Evolutionary conservation across 30 jellyfish, hydroid and myxozoan genomes (phyloP).

Genomic region (Phacellophora camtschatica): DNA sequence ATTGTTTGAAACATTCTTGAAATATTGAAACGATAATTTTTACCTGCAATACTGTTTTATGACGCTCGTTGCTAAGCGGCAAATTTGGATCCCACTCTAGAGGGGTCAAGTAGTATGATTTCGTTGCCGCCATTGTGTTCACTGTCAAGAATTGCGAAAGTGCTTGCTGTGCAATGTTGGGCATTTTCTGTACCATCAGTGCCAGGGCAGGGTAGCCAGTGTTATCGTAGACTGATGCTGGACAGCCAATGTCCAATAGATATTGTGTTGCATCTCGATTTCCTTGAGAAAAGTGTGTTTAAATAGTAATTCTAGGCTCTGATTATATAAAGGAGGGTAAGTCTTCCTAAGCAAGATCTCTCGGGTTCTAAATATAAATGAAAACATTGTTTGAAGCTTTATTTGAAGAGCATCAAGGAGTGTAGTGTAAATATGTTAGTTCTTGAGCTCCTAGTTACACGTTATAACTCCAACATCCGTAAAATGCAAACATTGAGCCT

Average conservation of each 20-base stretch:
- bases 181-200: slow-evolving; percentile 91
- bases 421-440: no score
- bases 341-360: no score
- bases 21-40: neutral
- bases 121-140: slow-evolving; percentile 38
- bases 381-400: no score
- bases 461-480: no score
- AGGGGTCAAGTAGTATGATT: slow-evolving; percentile 67
- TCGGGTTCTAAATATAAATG: no score
- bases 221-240: slow-evolving; percentile 74
- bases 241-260: slow-evolving; percentile 86
- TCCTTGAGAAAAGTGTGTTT: slow-evolving; percentile 57
- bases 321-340: no score
- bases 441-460: no score
- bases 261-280: slow-evolving; percentile 58
- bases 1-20: no score
- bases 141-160: slow-evolving; percentile 57
- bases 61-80: neutral
- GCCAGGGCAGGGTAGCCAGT: slow-evolving; percentile 75
- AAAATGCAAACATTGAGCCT: no score
- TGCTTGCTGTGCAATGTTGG: slow-evolving; percentile 77
- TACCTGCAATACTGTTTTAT: slow-evolving; percentile 57
- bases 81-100: slow-evolving; percentile 59
- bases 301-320: no score
- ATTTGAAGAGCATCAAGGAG: no score